Evolutionary conservation across 1,140 invertebrate species (phyloP), one percentile per base, ranked within the genome.

Genomic region (Lutraria rhynchaena): DNA sequence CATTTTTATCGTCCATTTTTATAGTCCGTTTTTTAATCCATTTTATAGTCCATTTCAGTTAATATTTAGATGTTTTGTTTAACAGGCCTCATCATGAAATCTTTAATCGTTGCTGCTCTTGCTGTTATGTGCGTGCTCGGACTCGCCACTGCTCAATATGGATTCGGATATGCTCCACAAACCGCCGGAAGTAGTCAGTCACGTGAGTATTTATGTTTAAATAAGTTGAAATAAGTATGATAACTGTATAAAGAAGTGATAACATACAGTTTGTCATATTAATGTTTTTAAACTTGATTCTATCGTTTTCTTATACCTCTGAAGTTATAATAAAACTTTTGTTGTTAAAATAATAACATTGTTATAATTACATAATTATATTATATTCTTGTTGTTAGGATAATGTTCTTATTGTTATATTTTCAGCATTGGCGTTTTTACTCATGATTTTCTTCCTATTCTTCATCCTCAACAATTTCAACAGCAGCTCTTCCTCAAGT

Each of bases 41-140:
- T n/a, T n/a, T n/a, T n/a, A n/a, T n/a, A n/a, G n/a, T n/a, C n/a
- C n/a, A n/a, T n/a, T n/a, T n/a, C n/a, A n/a, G n/a, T n/a, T n/a
- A n/a, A n/a, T n/a, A n/a, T n/a, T n/a, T n/a, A n/a, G n/a, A n/a
- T n/a, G n/a, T n/a, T n/a, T n/a, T 33, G 7, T 60, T 69, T 13
- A 33, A 24, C 55, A 46, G 15, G 33, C 41, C 33, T 4, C 53
- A 74, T 17, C 31, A 74, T 74, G 71, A 74, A 74, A 58, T 74
- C 71, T 41, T 15, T 60, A 53, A 19, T 74, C n/a, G 33, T 74
- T 57, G 71, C 55, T 55, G 55, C 57, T n/a, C 55, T 74, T 24
- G 71, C 71, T 58, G 37, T 74, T 17, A 55, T 55, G 53, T 53
- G 51, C 55, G 71, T 74, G 51, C 53, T 74, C 53, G 71, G 51